Conservation (phyloP, 2,797 vertebrate species). For the Otus scops region DNA sequence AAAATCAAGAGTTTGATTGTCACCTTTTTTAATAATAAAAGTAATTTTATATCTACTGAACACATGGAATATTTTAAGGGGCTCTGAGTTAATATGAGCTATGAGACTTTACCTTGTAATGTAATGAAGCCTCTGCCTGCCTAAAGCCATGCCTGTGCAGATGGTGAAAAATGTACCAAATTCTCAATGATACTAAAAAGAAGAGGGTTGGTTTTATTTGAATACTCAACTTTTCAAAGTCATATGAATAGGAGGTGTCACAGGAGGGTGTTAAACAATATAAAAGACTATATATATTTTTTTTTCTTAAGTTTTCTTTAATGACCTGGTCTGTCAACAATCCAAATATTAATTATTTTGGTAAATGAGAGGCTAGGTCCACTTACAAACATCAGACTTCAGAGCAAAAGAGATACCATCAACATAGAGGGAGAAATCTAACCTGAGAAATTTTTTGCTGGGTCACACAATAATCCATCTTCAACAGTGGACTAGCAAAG, state of each 20-base stretch:
- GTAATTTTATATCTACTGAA: not conserved
- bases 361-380: not conserved
- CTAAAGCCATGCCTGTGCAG: not conserved
- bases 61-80: not conserved
- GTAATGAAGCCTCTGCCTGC: not conserved
- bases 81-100: not conserved
- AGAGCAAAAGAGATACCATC: not conserved
- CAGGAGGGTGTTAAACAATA: not conserved
- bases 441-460: not conserved
- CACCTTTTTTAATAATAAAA: conserved; percentile 11
- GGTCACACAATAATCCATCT: not conserved
- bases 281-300: not conserved
- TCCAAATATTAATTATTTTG: not conserved
- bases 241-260: not conserved
- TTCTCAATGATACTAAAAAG: not conserved
- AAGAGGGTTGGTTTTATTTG: not conserved
- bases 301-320: not conserved
- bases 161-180: not conserved
- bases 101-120: not conserved
- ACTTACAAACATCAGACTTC: not conserved
- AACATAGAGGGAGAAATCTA: not conserved
- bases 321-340: not conserved
- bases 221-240: not conserved
- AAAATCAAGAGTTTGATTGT: not conserved
- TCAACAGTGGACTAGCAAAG: not conserved